Conservation (phyloP, 2,888 invertebrate species). For the Linyphia triangularis region DNA sequence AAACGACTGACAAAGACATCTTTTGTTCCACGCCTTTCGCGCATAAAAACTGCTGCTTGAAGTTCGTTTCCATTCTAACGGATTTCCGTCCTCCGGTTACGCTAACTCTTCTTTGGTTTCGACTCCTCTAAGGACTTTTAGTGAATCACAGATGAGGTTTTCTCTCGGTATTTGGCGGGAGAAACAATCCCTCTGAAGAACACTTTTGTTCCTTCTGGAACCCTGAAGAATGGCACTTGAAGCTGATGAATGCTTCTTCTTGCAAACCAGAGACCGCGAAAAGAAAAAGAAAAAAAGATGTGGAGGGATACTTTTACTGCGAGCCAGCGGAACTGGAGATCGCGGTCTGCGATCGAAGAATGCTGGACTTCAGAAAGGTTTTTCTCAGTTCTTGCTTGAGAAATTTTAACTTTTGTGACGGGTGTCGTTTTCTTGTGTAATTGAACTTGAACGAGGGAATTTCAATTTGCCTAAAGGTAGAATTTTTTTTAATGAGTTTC, state of each 20-base stretch:
- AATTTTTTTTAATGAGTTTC: too few species aligned
- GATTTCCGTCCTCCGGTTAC: conserved; percentile 49
- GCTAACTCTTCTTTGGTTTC: conserved; percentile 17
- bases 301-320: not conserved
- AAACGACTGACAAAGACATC: conserved; percentile 26
- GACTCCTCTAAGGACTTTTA: conserved; percentile 6
- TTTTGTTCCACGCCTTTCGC: conserved; percentile 19
- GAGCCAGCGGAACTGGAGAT: not conserved
- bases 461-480: too few species aligned
- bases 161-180: not conserved
- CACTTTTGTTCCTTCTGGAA: conserved; percentile 10
- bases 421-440: too few species aligned
- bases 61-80: conserved; percentile 36
- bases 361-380: too few species aligned
- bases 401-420: too few species aligned
- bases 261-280: not conserved
- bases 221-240: not conserved
- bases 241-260: not conserved
- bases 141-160: conserved; percentile 35
- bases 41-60: not conserved
- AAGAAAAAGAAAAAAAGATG: too few species aligned
- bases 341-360: not conserved
- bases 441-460: too few species aligned
- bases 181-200: not conserved
- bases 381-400: too few species aligned